A percentile compares a stretch with the other conserved stretches of the same genome.
Conservation (phyloP, 53 echinoderm and acorn worm genomes). For the Paelopatides confundens region DNA sequence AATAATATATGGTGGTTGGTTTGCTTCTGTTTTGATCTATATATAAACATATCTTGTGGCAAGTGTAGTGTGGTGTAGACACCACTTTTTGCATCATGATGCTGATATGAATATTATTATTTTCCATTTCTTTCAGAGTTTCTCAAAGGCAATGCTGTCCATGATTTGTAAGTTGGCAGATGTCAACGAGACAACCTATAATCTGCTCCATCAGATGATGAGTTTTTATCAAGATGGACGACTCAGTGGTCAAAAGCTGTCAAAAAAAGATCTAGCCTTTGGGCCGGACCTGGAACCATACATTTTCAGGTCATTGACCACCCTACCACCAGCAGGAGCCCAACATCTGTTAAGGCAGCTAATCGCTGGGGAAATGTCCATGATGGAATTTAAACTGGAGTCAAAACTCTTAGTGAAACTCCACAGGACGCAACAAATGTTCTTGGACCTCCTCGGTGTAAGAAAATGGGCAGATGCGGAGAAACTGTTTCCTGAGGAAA, state of each 20-base stretch:
- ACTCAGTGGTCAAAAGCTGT: neutral
- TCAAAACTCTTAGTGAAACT: neutral
- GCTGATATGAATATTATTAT: too few relatives aligned
- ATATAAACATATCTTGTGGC: too few relatives aligned
- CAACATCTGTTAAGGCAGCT: neutral
- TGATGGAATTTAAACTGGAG: neutral
- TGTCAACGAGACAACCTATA: neutral
- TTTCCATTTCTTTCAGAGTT: too few relatives aligned
- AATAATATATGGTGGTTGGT: too few relatives aligned
- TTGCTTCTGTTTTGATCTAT: too few relatives aligned
- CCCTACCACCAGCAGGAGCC: neutral
- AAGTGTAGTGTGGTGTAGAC: too few relatives aligned
- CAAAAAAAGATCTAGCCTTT: neutral
- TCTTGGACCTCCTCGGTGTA: neutral
- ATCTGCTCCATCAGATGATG: neutral
- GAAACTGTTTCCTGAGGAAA: neutral
- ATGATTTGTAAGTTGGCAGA: constrained; percentile 1
- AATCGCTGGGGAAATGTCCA: neutral
- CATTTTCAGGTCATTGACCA: neutral
- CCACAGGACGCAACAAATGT: neutral
- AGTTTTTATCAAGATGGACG: neutral
- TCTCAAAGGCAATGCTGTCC: neutral
- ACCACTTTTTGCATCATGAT: too few relatives aligned
- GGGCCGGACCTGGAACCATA: neutral
- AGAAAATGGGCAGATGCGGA: neutral